Conservation (phyloP, 2,797 vertebrate genomes). For the Syngnathus rostellatus region DNA sequence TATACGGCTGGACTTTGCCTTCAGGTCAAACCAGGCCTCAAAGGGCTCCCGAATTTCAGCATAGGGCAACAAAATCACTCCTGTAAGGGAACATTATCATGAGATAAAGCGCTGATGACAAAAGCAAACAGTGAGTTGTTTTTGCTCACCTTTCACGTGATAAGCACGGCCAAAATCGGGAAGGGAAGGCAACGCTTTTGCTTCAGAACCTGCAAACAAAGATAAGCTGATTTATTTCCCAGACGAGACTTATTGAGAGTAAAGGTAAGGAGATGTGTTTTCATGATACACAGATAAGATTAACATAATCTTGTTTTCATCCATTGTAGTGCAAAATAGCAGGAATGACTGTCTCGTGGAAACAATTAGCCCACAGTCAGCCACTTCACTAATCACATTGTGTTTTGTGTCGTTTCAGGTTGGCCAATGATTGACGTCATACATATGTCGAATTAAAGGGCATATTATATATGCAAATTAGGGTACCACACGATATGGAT, state of each 20-base stretch:
- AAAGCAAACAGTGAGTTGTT: background rate
- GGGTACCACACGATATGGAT: background rate
- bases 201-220: constrained; percentile 38
- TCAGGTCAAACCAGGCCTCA: constrained; percentile 75
- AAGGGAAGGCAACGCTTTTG: constrained; percentile 38
- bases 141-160: constrained; percentile 59
- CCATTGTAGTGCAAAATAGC: background rate
- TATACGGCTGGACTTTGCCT: constrained; percentile 65
- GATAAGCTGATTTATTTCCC: background rate
- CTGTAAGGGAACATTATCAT: constrained; percentile 37
- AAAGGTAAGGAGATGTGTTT: background rate
- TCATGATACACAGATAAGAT: background rate
- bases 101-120: background rate
- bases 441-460: background rate
- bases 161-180: constrained; percentile 57
- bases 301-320: background rate
- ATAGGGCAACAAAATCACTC: constrained; percentile 74
- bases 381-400: background rate
- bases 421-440: background rate
- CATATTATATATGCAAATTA: background rate
- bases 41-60: constrained; percentile 79
- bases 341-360: background rate
- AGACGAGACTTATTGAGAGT: background rate
- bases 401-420: background rate
- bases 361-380: background rate